Evolutionary conservation across 2,888 invertebrate species (phyloP).

Genomic region (Diplolepis rosae): DNA sequence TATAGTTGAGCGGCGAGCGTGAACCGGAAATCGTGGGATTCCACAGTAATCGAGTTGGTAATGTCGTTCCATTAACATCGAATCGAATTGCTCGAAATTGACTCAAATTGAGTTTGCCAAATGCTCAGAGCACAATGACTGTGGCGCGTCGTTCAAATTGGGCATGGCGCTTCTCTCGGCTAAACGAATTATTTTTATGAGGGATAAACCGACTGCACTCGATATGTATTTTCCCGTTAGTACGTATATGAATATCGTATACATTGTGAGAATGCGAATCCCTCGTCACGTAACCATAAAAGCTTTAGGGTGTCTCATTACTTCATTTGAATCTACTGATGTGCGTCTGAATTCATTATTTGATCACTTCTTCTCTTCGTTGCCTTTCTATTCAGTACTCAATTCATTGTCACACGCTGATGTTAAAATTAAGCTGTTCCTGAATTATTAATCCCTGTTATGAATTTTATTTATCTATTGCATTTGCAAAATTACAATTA

Average conservation of each 20-base stretch:
- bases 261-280: conserved; percentile 32
- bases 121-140: conserved; percentile 49
- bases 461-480: too few species aligned
- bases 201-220: conserved; percentile 45
- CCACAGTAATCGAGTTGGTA: conserved; percentile 39
- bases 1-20: conserved; percentile 20
- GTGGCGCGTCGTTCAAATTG: conserved; percentile 34
- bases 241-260: background rate
- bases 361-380: background rate
- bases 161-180: conserved; percentile 47
- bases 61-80: conserved; percentile 49
- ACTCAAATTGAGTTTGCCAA: conserved; percentile 48
- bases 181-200: conserved; percentile 50
- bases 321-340: background rate
- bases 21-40: conserved; percentile 35
- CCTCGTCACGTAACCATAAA: background rate
- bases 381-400: background rate
- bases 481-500: too few species aligned
- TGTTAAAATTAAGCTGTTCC: too few species aligned
- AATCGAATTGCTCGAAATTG: conserved; percentile 49
- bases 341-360: conserved; percentile 2
- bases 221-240: conserved; percentile 38
- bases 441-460: too few species aligned
- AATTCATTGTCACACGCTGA: background rate
- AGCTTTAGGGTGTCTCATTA: background rate